Evolutionary conservation across 35 echinoderm and acorn worm species (phyloP).

Genomic region (Lytechinus pictus): DNA sequence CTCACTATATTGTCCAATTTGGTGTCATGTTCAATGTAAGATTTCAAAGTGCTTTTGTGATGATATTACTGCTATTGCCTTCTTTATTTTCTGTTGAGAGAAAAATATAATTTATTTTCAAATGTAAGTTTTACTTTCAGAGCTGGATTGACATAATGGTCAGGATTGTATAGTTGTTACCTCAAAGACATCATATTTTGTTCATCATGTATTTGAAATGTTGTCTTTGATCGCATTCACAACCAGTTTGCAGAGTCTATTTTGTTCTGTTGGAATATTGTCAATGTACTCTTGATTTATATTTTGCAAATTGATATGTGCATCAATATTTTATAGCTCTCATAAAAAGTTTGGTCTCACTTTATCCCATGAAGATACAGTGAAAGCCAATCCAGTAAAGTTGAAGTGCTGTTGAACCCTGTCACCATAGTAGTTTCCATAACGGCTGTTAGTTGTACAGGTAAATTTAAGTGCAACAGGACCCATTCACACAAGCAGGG

Average conservation of each 20-base stretch:
- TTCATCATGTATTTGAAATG: neutral
- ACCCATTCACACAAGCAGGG: no score
- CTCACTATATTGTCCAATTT: neutral
- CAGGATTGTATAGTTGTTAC: neutral
- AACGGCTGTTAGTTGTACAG: no score
- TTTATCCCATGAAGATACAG: no score
- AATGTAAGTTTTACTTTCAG: neutral
- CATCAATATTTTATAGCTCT: no score
- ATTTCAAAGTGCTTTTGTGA: constrained; percentile 4
- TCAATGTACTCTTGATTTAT: neutral
- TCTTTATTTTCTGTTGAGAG: neutral
- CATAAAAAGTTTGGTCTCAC: no score
- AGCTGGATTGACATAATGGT: neutral
- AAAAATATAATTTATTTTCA: neutral
- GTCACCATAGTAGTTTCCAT: no score
- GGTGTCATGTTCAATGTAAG: neutral
- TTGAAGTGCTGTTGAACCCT: no score
- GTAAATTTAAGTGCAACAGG: no score
- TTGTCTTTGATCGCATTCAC: neutral
- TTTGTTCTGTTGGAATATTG: neutral
- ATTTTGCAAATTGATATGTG: no score
- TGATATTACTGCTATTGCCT: constrained; percentile 18
- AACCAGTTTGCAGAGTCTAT: neutral
- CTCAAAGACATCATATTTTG: neutral
- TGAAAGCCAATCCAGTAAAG: no score